phyloP scores from a whole-genome alignment of 2,888 invertebrate species.

The Junonia oenone region DNA sequence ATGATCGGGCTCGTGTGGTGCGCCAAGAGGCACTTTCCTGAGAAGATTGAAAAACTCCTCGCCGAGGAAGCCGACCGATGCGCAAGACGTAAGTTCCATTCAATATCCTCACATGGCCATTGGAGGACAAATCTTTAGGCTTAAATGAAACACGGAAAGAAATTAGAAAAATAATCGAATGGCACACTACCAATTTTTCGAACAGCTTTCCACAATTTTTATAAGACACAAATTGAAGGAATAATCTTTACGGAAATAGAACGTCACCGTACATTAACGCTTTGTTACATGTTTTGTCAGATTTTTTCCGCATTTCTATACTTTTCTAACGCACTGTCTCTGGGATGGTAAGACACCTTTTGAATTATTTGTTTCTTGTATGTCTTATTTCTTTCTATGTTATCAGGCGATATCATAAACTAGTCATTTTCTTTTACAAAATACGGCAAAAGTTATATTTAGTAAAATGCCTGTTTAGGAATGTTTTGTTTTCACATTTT shows the following conservation, averaged over 20 bases:
- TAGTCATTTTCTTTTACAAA: constrained; percentile 8
- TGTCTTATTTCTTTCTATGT: constrained; percentile 46
- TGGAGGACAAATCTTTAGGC: constrained; percentile 61
- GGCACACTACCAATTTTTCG: constrained; percentile 20
- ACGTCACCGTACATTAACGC: constrained; percentile 40
- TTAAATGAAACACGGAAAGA: constrained; percentile 30
- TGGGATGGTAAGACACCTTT: constrained; percentile 71
- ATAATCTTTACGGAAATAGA: constrained; percentile 15
- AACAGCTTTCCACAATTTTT: constrained; percentile 39
- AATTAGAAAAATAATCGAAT: constrained; percentile 26
- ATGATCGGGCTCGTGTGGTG: constrained; percentile 90
- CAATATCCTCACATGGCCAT: background rate
- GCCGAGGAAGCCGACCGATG: constrained; percentile 89
- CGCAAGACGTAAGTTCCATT: constrained; percentile 80
- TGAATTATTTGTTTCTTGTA: constrained; percentile 51
- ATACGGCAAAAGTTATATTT: background rate
- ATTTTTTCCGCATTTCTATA: constrained; percentile 57
- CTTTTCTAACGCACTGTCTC: constrained; percentile 63
- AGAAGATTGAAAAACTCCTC: constrained; percentile 89
- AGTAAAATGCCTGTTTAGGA: background rate
- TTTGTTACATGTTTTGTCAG: constrained; percentile 45
- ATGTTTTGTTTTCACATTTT: background rate
- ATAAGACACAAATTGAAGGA: constrained; percentile 15
- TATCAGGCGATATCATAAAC: constrained; percentile 58
- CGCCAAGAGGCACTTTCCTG: constrained; percentile 91